These are phyloP conservation scores for Bombus soroeensis DNA, from an alignment of 1,140 invertebrate species.

Conservation along the genomic window DNA sequence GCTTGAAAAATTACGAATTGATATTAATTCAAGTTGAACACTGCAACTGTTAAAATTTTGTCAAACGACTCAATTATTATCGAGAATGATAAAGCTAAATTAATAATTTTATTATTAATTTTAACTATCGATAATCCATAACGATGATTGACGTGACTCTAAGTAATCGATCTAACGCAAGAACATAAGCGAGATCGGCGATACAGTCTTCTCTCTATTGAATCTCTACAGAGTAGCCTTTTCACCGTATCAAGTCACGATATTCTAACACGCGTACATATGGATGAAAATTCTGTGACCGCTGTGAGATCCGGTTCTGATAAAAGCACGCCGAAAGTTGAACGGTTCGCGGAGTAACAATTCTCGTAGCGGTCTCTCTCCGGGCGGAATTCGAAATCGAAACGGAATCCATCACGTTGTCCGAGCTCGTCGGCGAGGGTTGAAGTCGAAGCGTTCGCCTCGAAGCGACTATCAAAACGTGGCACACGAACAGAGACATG, in stretches of 20 bases:
- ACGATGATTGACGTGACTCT: too few relatives aligned
- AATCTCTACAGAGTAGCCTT: neutral
- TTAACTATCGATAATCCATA: too few relatives aligned
- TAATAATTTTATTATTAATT: too few relatives aligned
- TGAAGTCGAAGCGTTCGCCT: neutral
- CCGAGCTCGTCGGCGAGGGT: neutral
- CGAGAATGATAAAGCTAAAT: too few relatives aligned
- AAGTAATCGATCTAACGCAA: too few relatives aligned
- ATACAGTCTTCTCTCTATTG: too few relatives aligned
- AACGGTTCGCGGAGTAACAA: neutral
- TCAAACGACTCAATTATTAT: too few relatives aligned
- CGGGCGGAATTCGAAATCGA: slow-evolving; percentile 6
- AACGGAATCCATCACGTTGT: slow-evolving; percentile 17
- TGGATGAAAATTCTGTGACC: neutral
- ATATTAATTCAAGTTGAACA: too few relatives aligned
- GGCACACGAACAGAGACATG: neutral
- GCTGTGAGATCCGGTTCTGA: neutral
- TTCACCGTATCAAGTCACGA: neutral
- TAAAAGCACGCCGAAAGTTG: neutral
- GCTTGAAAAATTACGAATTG: too few relatives aligned
- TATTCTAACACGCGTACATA: too few relatives aligned
- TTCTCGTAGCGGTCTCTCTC: neutral
- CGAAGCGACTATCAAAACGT: slow-evolving; percentile 3
- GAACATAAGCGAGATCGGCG: too few relatives aligned
- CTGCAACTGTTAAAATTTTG: too few relatives aligned